Base-by-base conservation (phyloP, 2,888 invertebrate genomes). In the Clusia tigrina region DNA sequence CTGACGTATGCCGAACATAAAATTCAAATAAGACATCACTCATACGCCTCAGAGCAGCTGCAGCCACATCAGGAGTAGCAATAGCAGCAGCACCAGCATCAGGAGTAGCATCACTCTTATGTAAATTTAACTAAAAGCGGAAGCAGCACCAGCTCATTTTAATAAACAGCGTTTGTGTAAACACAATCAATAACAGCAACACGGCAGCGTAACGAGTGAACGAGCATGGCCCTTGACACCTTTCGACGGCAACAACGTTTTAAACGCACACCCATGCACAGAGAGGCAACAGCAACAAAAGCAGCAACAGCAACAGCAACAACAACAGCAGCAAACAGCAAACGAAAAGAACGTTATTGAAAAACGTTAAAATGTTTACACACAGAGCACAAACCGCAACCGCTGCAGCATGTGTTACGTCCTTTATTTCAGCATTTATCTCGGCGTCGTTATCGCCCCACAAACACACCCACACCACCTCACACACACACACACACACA, bases 381-480 rank as follows among this genome's bases (percentile, higher is more conserved):
- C 66, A n/a, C n/a, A 63, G 68, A 42, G 42, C 20, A 46, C 62
- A 65, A 61, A 58, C 55, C 58, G 56, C n/a, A 32, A 32, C n/a
- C n/a, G 42, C 42, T n/a, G 48, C 48, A 18, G 48, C 48, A 48
- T 5, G 20, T 20, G 20, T 48, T 12, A 17, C 48, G 15, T 48
- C 15, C 15, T 48, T 18, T 48, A 6, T 48, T 3, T 15, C 42
- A 32, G 55, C 59, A 23, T 67, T 70, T 62, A 69, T 70, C 67
- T 69, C 67, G 70, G 67, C 66, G 67, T 63, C 64, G 67, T 58
- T 64, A 70, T 57, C 62, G 59, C 67, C 68, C 71, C 67, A 68
- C 74, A 77, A 77, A 74, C 69, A 73, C 73, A 51, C 25, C 20
- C n/a, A n/a, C n/a, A n/a, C n/a, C n/a, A n/a, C n/a, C n/a, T n/a